Evolutionary conservation across 2,797 vertebrate genomes (phyloP).

Genomic region (Pelodytes ibericus): DNA sequence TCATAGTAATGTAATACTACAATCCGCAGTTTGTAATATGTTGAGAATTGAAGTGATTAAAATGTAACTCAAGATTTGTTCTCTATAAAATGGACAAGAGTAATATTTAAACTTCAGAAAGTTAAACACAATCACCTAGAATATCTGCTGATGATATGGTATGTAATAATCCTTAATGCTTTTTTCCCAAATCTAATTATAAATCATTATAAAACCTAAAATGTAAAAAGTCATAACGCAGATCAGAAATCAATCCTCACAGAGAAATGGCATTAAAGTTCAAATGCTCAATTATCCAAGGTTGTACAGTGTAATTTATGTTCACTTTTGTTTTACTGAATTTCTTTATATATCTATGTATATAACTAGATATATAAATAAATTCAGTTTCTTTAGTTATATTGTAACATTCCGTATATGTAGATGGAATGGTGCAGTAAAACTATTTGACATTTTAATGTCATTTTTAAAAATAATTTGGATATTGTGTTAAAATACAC

Average conservation of each 20-base stretch:
- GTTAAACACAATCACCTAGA: slow-evolving; percentile 30
- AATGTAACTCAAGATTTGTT: slow-evolving; percentile 67
- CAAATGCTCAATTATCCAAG: slow-evolving; percentile 38
- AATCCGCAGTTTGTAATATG: slow-evolving; percentile 61
- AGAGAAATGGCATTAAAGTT: slow-evolving; percentile 10
- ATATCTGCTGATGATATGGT: slow-evolving; percentile 34
- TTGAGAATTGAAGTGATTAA: slow-evolving; percentile 64
- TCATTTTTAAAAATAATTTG: too few species aligned
- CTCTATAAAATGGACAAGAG: slow-evolving; percentile 61
- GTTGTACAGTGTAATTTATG: slow-evolving; percentile 31
- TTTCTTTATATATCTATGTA: neutral
- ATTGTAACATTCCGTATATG: too few species aligned
- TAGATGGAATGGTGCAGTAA: too few species aligned
- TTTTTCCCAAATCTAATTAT: slow-evolving; percentile 26
- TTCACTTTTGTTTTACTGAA: neutral
- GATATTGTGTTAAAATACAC: too few species aligned
- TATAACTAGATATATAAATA: neutral
- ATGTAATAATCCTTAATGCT: slow-evolving; percentile 22
- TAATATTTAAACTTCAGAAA: slow-evolving; percentile 38
- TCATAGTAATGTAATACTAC: too few species aligned
- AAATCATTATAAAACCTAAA: slow-evolving; percentile 35
- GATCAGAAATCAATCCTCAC: slow-evolving; percentile 26
- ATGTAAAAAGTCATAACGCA: slow-evolving; percentile 20
- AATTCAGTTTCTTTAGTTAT: too few species aligned
- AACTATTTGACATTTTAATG: too few species aligned